A percentile compares a stretch with the other conserved stretches of the same genome.
Conservation (phyloP, 2,888 invertebrate species). For the Aphodius sticticus region DNA sequence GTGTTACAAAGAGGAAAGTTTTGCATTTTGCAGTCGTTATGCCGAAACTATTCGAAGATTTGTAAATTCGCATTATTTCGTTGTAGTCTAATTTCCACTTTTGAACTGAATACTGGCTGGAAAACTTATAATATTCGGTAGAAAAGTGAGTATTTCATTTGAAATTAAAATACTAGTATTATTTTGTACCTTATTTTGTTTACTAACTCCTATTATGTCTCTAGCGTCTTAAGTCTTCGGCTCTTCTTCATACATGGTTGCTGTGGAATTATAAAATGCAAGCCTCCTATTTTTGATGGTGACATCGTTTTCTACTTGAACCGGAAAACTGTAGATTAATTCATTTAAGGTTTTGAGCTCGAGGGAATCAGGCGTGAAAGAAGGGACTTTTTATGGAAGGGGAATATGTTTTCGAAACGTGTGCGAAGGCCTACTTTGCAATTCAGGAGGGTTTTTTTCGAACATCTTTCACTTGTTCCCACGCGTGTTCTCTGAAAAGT, state of each 20-base stretch:
- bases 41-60: background rate
- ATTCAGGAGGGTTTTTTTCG: background rate
- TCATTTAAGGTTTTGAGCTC: background rate
- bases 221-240: too few species aligned
- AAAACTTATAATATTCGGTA: too few species aligned
- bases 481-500: background rate
- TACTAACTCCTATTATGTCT: too few species aligned
- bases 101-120: background rate
- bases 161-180: too few species aligned
- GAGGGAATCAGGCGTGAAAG: background rate
- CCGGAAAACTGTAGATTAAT: background rate
- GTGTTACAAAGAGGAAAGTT: background rate
- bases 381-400: background rate
- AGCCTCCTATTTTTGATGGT: too few species aligned
- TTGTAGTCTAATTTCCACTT: background rate
- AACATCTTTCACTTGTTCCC: conserved; percentile 4
- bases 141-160: too few species aligned
- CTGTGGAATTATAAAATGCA: too few species aligned
- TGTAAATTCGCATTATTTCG: background rate
- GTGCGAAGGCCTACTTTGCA: background rate
- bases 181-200: too few species aligned
- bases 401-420: background rate
- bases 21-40: background rate
- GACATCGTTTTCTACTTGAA: too few species aligned
- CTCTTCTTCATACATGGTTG: too few species aligned